phyloP scores from a whole-genome alignment of 2,888 invertebrate genomes.

The Deroplatys truncata region DNA sequence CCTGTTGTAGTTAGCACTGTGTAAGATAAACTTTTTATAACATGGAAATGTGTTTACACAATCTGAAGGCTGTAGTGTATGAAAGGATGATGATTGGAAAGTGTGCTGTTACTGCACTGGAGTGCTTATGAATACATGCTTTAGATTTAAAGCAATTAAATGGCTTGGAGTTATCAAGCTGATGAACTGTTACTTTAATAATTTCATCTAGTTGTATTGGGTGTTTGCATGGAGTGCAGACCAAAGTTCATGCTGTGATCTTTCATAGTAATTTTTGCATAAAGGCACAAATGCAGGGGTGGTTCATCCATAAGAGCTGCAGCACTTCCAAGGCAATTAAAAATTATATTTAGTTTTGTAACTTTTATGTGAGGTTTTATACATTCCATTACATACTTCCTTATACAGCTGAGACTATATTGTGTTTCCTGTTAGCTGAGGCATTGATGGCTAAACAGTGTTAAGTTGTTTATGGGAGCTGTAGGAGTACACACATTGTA shows the following conservation, averaged over 20 bases:
- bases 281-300: not conserved
- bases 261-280: not conserved
- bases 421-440: too few relatives aligned
- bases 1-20: not conserved
- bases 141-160: not conserved
- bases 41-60: not conserved
- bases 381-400: too few relatives aligned
- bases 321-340: too few relatives aligned
- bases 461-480: too few relatives aligned
- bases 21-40: not conserved
- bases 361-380: too few relatives aligned
- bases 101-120: not conserved
- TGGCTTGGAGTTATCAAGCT: not conserved
- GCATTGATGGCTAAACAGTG: too few relatives aligned
- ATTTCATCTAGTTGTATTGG: not conserved
- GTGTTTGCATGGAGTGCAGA: not conserved
- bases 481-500: too few relatives aligned
- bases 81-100: not conserved
- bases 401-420: too few relatives aligned
- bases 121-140: not conserved
- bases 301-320: too few relatives aligned
- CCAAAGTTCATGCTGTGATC: not conserved
- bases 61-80: not conserved
- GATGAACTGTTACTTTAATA: not conserved
- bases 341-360: too few relatives aligned